Evolutionary conservation across 2,113 vertebrate genomes (phyloP).

Genomic region (Anseranas semipalmata): DNA sequence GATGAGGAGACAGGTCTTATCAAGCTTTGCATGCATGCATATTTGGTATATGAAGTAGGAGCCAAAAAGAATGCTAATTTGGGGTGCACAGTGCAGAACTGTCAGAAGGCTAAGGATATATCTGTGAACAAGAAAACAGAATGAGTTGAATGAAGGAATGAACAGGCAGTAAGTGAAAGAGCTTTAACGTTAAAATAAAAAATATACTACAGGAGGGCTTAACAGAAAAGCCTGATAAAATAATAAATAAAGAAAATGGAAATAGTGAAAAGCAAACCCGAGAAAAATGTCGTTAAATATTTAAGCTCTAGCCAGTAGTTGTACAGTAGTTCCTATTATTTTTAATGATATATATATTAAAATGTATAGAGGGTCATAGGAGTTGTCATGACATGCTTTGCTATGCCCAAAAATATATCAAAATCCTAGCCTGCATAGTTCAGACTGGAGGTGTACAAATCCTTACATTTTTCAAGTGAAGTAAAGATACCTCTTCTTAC

Average conservation of each 20-base stretch:
- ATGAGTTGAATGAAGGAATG: neutral
- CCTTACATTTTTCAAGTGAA: neutral
- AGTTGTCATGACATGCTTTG: neutral
- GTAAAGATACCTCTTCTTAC: neutral
- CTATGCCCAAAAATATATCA: neutral
- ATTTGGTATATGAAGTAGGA: neutral
- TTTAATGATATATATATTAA: neutral
- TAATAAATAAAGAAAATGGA: neutral
- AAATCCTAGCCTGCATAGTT: neutral
- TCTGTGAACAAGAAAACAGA: neutral
- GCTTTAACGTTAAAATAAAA: neutral
- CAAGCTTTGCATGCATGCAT: neutral
- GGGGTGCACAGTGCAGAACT: neutral
- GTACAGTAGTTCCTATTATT: neutral
- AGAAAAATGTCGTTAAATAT: neutral
- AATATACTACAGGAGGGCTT: neutral
- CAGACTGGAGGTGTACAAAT: neutral
- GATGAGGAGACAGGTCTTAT: neutral
- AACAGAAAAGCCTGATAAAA: neutral
- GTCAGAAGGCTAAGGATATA: neutral
- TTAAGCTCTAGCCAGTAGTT: neutral
- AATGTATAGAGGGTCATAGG: accelerated
- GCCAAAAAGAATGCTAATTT: neutral
- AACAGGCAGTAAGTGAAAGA: neutral
- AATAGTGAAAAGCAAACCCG: neutral